A percentile compares a stretch with the other conserved stretches of the same genome.
These are phyloP conservation scores for Stictocephala bisonia DNA, from an alignment of 2,888 invertebrate genomes.

Conservation along the genomic window DNA sequence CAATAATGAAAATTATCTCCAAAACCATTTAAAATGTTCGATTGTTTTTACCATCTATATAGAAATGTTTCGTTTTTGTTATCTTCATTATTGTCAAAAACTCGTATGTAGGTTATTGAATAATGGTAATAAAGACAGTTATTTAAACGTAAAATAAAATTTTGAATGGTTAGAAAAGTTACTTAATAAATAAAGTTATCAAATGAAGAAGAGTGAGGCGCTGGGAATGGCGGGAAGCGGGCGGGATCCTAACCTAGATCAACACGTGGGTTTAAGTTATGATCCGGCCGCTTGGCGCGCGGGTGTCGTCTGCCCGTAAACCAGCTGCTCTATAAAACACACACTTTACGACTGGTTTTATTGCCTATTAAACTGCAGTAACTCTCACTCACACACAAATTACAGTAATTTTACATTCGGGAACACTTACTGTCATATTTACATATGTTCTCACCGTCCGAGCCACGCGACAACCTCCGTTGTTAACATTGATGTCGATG, in stretches of 20 bases:
- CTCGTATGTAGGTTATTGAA: too few relatives aligned
- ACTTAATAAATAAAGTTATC: too few relatives aligned
- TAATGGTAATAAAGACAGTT: too few relatives aligned
- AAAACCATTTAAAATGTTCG: too few relatives aligned
- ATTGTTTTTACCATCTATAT: too few relatives aligned
- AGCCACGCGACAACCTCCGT: conserved; percentile 9
- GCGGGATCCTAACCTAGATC: neutral
- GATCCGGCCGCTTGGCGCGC: neutral
- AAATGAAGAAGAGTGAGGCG: neutral
- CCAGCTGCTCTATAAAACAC: conserved; percentile 26
- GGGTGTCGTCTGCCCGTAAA: conserved; percentile 1
- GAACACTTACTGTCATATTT: conserved; percentile 37
- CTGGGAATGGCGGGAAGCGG: neutral
- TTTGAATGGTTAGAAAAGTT: too few relatives aligned
- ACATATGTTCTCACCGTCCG: conserved; percentile 34
- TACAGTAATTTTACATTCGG: conserved; percentile 40
- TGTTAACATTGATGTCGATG: too few relatives aligned
- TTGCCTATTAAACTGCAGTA: conserved; percentile 38
- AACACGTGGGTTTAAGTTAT: conserved; percentile 19
- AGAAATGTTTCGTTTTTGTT: too few relatives aligned
- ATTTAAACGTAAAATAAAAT: too few relatives aligned
- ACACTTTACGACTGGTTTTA: conserved; percentile 37
- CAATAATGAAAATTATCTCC: too few relatives aligned
- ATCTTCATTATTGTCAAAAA: too few relatives aligned
- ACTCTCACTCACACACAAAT: conserved; percentile 41